Base-by-base conservation (phyloP, 37 sponge, comb jelly and placozoan species). In the Beroe forskalii region DNA sequence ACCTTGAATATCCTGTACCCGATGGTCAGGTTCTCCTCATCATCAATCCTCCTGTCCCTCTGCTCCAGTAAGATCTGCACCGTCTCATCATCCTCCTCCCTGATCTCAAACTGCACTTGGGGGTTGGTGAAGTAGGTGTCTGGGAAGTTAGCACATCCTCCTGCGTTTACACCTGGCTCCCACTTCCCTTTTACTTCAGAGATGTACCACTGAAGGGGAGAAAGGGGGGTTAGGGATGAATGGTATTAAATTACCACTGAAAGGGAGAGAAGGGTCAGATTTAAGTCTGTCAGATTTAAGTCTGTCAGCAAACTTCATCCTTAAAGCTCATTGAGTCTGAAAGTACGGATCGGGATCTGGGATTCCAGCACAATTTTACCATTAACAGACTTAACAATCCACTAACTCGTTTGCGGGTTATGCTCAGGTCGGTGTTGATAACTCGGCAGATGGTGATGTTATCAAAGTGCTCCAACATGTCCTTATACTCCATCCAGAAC, bases 61-160 rank as follows among this genome's bases (percentile, higher is more conserved):
- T 72, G 75, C 8, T 33, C 75, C 75, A 72, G 75, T 8, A 72
- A 36, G 35, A 72, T 72, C 75, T 72, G 75, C 20, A 72, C 75
- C 4, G 75, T 72, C 40, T 72, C 75, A 72, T 72, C 75, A 33
- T 72, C 75, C 40, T 72, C 75, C 40, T 72, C 75, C 75, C 31
- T 4, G 36, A 72, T 72, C 75, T 35, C 22, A 39, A 72, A 72
- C 75, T 72, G 75, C 4, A 72, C 40, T 72, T 72, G 75, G 2
- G 75, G 75, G 40, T 72, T 72, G 75, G 75, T 72, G 75, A 38
- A 72, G 75, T 38, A 72, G 75, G 75, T 30, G 31, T 72, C 9
- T 1, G 37, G 37, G 75, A 30, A 30, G 39, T 72, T 72, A 20
- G 75, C 75, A 30, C 75, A 72, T 30, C 75, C 75, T 37, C 75